These are phyloP conservation scores for Oxytorus armatus DNA, from an alignment of 2,888 invertebrate species.

Conservation along the genomic window DNA sequence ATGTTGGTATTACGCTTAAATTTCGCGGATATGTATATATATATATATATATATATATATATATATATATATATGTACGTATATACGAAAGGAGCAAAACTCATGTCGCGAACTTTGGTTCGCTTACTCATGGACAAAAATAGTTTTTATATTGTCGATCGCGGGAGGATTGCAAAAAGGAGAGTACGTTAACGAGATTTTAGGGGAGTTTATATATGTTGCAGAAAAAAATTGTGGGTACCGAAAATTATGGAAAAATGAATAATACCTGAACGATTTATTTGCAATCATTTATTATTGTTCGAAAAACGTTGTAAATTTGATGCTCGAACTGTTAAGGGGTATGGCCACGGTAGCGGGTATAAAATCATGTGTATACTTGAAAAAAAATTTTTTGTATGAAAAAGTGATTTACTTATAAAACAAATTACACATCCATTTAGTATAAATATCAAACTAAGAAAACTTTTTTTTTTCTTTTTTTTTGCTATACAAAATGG, in stretches of 20 bases:
- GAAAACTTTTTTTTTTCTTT: no score
- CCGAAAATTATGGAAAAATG: no score
- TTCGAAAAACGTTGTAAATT: neutral
- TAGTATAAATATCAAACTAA: no score
- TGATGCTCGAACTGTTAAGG: no score
- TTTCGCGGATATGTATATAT: slow-evolving; percentile 17
- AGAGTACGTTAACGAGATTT: neutral
- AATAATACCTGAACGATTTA: no score
- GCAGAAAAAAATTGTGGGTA: neutral
- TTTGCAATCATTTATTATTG: no score
- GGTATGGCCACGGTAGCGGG: no score
- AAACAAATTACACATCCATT: no score
- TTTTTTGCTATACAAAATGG: no score
- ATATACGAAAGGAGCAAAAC: slow-evolving; percentile 35
- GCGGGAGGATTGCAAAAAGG: neutral
- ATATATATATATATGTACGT: neutral
- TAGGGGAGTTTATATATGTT: neutral
- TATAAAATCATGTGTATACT: no score
- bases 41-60: neutral
- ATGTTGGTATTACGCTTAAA: slow-evolving; percentile 49
- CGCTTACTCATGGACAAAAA: slow-evolving; percentile 54
- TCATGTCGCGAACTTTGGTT: slow-evolving; percentile 38
- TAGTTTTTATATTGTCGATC: slow-evolving; percentile 40
- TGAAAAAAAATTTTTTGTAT: no score
- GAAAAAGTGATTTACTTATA: no score